These are phyloP conservation scores for Rutpela maculata DNA, from an alignment of 2,888 invertebrate species.

Conservation along the genomic window DNA sequence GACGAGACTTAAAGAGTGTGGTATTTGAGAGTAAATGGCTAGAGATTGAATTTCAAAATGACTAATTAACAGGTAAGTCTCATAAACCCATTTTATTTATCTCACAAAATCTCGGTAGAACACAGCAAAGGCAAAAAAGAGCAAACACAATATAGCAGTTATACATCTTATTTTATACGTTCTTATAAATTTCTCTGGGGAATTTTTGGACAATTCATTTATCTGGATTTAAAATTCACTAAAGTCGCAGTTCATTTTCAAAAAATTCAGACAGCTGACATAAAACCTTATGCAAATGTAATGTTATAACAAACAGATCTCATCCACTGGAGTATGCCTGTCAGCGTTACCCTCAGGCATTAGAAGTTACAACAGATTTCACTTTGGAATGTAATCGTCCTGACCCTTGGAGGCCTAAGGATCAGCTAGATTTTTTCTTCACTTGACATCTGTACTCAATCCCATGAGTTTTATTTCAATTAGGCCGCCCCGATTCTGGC, in stretches of 20 bases:
- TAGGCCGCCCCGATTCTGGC: conserved; percentile 11
- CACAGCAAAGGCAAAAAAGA: not conserved
- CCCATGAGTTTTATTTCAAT: conserved; percentile 33
- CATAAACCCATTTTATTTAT: conserved; percentile 12
- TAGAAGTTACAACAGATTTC: conserved; percentile 52
- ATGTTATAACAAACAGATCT: conserved; percentile 8
- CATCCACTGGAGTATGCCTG: not conserved
- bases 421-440: conserved; percentile 40
- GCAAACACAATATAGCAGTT: conserved; percentile 4
- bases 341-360: conserved; percentile 16
- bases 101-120: not conserved
- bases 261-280: not conserved
- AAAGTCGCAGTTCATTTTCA: not conserved
- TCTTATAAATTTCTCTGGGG: conserved; percentile 27
- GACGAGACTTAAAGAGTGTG: not conserved
- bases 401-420: conserved; percentile 43
- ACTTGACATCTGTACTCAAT: conserved; percentile 31
- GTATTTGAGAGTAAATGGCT: not conserved
- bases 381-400: conserved; percentile 46
- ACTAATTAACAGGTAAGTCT: conserved; percentile 9
- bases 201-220: conserved; percentile 27
- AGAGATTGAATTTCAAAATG: not conserved
- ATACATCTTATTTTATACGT: conserved; percentile 23
- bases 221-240: conserved; percentile 21
- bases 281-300: not conserved